phyloP scores from a whole-genome alignment of 1,140 invertebrate genomes.

The Bicyclus anynana region DNA sequence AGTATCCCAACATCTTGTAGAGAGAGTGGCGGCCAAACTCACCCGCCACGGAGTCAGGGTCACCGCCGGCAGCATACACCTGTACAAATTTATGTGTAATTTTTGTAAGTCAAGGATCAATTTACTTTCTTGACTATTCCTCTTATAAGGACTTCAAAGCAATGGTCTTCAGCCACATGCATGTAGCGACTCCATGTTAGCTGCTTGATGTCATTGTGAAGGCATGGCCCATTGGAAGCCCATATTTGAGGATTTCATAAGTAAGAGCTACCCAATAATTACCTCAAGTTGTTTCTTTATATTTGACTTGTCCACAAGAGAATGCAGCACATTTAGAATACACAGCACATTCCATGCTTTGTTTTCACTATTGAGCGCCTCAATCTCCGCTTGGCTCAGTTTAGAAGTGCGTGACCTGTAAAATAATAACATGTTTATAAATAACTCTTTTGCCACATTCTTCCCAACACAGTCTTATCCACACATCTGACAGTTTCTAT shows the following conservation, averaged over 20 bases:
- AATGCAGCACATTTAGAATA: constrained; percentile 98
- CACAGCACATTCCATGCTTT: constrained; percentile 99
- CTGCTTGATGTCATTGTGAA: not conserved
- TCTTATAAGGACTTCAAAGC: too few relatives aligned
- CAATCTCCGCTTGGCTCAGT: constrained; percentile 90
- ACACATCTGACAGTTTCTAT: too few relatives aligned
- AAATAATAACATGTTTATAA: not conserved
- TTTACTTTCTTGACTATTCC: not conserved
- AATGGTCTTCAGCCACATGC: too few relatives aligned
- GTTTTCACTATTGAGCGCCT: constrained; percentile 87
- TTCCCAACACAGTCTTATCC: too few relatives aligned
- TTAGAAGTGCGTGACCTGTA: constrained; percentile 89
- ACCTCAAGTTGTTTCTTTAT: constrained; percentile 98
- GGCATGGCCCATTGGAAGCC: too few relatives aligned
- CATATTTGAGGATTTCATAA: too few relatives aligned
- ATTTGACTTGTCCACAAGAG: constrained; percentile 98
- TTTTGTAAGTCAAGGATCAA: not conserved
- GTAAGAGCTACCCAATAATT: constrained; percentile 5
- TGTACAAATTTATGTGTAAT: constrained; percentile 18
- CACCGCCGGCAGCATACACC: constrained; percentile 89
- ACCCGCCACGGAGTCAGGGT: constrained; percentile 97
- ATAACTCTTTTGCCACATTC: too few relatives aligned
- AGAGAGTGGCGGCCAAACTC: constrained; percentile 97
- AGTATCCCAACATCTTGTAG: constrained; percentile 99
- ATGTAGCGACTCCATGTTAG: too few relatives aligned